Evolutionary conservation across 2,797 vertebrate genomes (phyloP).

Genomic region (Phyllotis vaccarum): DNA sequence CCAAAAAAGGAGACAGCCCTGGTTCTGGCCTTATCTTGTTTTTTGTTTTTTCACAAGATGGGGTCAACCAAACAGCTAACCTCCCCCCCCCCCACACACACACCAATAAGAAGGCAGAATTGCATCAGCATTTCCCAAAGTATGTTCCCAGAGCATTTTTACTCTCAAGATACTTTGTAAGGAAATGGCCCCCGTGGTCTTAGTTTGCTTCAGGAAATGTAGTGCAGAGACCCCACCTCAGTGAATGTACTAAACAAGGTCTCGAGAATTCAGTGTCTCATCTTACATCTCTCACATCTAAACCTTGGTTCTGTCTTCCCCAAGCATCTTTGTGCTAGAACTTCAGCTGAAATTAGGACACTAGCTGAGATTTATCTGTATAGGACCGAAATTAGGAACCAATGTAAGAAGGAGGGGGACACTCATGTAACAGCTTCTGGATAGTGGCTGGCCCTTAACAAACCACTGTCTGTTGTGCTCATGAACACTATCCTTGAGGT

Average conservation of each 20-base stretch:
- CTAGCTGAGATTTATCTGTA: not conserved
- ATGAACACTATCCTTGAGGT: not conserved
- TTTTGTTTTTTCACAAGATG: not conserved
- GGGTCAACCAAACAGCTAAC: not conserved
- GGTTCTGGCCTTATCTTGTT: not conserved
- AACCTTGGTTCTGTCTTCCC: not conserved
- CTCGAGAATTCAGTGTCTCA: not conserved
- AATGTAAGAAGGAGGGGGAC: not conserved
- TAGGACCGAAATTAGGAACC: not conserved
- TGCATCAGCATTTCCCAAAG: conserved; percentile 33
- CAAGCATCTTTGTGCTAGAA: not conserved
- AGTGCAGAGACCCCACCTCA: not conserved
- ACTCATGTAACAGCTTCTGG: not conserved
- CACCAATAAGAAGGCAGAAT: conserved; percentile 21
- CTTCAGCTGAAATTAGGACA: not conserved
- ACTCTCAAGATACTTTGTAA: conserved; percentile 19
- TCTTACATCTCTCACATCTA: not conserved
- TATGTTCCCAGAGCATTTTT: not conserved
- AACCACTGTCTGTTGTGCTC: not conserved
- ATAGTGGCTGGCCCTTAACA: not conserved
- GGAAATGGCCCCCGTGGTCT: not conserved
- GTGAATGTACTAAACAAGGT: not conserved
- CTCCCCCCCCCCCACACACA: not conserved
- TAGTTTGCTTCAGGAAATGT: not conserved
- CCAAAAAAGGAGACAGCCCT: not conserved